These are phyloP conservation scores for Lithobates sylvaticus DNA, from an alignment of 2,797 vertebrate genomes.

Conservation along the genomic window DNA sequence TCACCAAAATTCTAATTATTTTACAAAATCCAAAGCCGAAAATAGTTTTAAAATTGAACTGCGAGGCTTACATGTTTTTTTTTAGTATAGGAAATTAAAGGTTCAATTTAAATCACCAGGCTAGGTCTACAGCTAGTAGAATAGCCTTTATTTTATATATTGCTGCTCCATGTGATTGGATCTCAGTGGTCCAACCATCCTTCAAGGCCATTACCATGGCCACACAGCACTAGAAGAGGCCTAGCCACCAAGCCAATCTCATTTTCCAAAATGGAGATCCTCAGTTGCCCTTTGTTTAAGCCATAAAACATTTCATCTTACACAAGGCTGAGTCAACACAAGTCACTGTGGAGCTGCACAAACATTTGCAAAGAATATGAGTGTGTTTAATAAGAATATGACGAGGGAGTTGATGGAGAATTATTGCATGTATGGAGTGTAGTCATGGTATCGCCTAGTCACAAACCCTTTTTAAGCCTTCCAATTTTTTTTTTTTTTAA, in stretches of 20 bases:
- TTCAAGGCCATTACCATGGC: conserved; percentile 40
- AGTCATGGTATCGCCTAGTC: not conserved
- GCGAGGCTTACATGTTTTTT: no score
- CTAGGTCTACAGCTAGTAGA: no score
- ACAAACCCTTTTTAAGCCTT: not conserved
- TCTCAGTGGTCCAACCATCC: conserved; percentile 21
- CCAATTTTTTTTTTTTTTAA: not conserved
- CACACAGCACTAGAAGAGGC: conserved; percentile 23
- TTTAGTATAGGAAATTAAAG: no score
- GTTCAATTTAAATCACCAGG: no score
- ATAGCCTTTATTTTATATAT: not conserved
- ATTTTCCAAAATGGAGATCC: not conserved
- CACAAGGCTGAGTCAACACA: conserved; percentile 15
- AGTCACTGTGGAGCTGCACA: not conserved
- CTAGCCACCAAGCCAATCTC: not conserved
- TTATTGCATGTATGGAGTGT: not conserved
- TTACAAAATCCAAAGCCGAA: no score
- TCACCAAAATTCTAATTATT: no score
- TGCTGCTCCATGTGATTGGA: conserved; percentile 31
- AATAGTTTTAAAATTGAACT: no score
- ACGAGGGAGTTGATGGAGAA: not conserved
- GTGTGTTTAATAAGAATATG: not conserved
- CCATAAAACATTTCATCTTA: conserved; percentile 5
- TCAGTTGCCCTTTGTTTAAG: not conserved
- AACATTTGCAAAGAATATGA: not conserved